Conservation (phyloP, 2,797 vertebrate genomes). For the Remorina albescens region DNA sequence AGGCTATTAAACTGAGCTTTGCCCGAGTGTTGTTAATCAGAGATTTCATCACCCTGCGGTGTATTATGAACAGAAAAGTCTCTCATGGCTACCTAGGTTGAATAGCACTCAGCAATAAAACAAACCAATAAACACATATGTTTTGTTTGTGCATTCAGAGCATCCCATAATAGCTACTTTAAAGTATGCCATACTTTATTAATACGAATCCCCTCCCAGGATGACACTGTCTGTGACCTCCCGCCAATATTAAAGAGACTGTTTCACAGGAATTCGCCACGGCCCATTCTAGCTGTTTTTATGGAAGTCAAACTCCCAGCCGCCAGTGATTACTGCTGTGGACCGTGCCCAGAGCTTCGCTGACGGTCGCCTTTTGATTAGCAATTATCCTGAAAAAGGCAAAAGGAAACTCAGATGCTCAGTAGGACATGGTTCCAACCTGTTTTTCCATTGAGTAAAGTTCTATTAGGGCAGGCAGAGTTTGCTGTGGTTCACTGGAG, state of each 20-base stretch:
- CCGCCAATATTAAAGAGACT: constrained; percentile 61
- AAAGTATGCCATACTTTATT: constrained; percentile 34
- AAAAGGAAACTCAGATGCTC: constrained; percentile 58
- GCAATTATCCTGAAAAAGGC: constrained; percentile 75
- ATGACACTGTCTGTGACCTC: constrained; percentile 75
- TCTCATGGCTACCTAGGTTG: constrained; percentile 12
- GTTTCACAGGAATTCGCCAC: constrained; percentile 66
- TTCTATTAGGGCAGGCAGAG: constrained; percentile 72
- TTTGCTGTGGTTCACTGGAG: constrained; percentile 74
- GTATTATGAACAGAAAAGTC: constrained; percentile 50
- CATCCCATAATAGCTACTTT: constrained; percentile 28
- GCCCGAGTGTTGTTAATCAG: constrained; percentile 67
- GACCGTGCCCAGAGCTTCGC: constrained; percentile 69
- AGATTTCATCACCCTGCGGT: constrained; percentile 69
- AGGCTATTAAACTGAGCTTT: constrained; percentile 73
- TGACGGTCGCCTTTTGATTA: constrained; percentile 82
- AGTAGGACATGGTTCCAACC: constrained; percentile 70
- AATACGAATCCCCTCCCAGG: constrained; percentile 55
- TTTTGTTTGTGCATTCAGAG: constrained; percentile 30
- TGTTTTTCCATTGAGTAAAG: constrained; percentile 73
- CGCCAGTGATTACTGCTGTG: constrained; percentile 78
- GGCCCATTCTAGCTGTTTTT: constrained; percentile 74
- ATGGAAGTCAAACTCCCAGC: constrained; percentile 70
- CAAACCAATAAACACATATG: constrained; percentile 36
- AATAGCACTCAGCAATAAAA: constrained; percentile 42